These are phyloP conservation scores for rat (Rattus norvegicus) DNA, from an alignment of 2,113 vertebrate species.

Conservation along the genomic window DNA sequence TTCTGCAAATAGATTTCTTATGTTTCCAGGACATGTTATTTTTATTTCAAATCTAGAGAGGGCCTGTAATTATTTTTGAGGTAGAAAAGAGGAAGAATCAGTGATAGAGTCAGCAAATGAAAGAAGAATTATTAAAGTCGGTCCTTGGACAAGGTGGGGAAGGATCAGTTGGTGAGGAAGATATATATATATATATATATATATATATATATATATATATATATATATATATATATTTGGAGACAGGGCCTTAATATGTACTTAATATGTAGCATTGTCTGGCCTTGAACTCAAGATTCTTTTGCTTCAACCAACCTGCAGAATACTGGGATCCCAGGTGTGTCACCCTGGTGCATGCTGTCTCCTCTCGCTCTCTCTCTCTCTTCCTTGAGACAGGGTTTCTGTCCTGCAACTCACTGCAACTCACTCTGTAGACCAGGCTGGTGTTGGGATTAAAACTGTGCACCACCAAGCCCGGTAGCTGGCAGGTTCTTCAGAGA, in stretches of 20 bases:
- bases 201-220: too few relatives aligned
- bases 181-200: background rate
- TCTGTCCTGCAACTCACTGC: background rate
- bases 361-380: background rate
- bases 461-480: background rate
- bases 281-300: background rate
- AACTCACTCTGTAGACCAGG: background rate
- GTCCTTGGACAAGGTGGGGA: background rate
- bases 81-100: background rate
- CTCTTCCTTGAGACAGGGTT: background rate
- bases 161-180: background rate
- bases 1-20: background rate
- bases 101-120: background rate
- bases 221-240: background rate
- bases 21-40: background rate
- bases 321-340: background rate
- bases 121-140: background rate
- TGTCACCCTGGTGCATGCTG: background rate
- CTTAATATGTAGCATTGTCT: background rate
- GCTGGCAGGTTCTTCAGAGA: background rate
- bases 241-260: background rate
- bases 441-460: background rate
- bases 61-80: background rate
- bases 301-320: background rate
- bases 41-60: constrained; percentile 32